Evolutionary conservation across 2,113 vertebrate genomes (phyloP).

Genomic region (Hemiscyllium ocellatum): DNA sequence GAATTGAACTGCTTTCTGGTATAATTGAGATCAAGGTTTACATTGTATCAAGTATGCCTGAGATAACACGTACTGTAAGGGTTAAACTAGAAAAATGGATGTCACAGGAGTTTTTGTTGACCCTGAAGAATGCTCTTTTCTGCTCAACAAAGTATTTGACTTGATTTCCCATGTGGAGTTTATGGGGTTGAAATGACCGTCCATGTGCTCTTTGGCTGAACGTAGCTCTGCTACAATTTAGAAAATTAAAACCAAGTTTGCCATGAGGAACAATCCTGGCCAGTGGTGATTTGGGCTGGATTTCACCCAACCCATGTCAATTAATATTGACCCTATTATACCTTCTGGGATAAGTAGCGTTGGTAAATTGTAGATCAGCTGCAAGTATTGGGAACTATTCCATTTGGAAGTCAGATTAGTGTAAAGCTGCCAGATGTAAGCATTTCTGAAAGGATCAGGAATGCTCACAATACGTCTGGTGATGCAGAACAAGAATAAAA

Average conservation of each 20-base stretch:
- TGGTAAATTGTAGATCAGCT: not conserved
- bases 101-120: conserved; percentile 79
- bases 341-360: not conserved
- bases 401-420: not conserved
- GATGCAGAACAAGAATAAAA: not conserved
- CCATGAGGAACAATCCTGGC: not conserved
- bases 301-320: not conserved
- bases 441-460: not conserved
- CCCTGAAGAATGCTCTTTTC: conserved; percentile 44
- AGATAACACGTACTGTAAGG: conserved; percentile 94
- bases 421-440: not conserved
- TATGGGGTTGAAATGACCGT: not conserved
- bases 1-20: conserved; percentile 80
- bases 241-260: not conserved
- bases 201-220: not conserved
- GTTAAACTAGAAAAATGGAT: conserved; percentile 96
- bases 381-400: not conserved
- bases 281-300: not conserved
- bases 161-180: conserved; percentile 75
- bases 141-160: conserved; percentile 75
- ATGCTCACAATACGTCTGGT: not conserved
- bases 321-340: not conserved
- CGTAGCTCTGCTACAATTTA: not conserved
- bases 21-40: conserved; percentile 85
- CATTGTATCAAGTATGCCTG: conserved; percentile 95